phyloP scores from a whole-genome alignment of 2,888 invertebrate species.

The Argyra leucocephala region DNA sequence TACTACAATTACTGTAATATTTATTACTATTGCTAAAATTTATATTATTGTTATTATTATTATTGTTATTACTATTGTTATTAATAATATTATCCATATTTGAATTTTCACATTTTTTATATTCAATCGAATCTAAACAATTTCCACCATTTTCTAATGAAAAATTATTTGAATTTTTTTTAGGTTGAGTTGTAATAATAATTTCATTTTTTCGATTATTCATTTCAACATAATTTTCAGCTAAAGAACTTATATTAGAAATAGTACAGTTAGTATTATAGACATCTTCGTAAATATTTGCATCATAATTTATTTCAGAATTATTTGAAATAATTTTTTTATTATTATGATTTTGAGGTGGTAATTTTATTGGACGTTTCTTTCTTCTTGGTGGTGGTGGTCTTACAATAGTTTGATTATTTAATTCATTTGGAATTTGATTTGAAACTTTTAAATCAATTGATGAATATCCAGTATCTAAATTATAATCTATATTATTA shows the following conservation, averaged over 20 bases:
- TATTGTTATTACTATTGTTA: background rate
- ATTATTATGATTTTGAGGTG: too few species aligned
- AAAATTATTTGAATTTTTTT: background rate
- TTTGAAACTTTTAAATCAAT: background rate
- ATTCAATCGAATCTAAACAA: background rate
- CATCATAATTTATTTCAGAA: background rate
- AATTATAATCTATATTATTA: background rate
- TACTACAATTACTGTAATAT: background rate
- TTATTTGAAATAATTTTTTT: background rate
- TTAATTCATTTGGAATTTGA: background rate
- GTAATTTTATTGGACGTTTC: background rate
- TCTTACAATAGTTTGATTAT: background rate
- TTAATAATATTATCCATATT: background rate
- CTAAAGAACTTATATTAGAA: too few species aligned
- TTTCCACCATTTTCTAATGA: background rate
- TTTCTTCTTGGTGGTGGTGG: background rate
- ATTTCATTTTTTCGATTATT: background rate
- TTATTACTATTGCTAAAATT: background rate
- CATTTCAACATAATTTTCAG: background rate
- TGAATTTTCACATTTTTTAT: background rate
- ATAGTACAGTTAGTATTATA: background rate
- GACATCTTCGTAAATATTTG: slow-evolving; percentile 4
- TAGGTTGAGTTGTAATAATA: background rate
- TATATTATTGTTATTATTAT: background rate
- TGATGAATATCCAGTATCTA: background rate